Conservation (phyloP, 2,888 invertebrate species). For the Sturmia bella region DNA sequence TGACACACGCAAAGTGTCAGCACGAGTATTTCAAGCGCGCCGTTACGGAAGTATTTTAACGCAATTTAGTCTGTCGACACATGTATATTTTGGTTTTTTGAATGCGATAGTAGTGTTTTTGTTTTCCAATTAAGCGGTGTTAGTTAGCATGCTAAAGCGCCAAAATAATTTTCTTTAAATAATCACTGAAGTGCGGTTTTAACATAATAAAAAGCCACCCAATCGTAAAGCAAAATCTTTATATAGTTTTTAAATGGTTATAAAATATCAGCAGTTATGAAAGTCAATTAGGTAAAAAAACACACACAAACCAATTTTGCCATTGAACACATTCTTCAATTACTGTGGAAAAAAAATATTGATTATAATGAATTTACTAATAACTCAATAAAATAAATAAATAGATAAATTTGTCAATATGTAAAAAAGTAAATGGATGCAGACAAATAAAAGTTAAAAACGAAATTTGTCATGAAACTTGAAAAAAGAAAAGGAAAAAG, state of each 20-base stretch:
- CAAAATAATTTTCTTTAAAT: conserved; percentile 43
- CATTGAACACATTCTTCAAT: conserved; percentile 17
- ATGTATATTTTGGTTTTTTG: conserved; percentile 17
- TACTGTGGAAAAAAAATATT: conserved; percentile 2
- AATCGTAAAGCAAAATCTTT: neutral
- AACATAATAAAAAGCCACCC: conserved; percentile 4
- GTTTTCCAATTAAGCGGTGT: conserved; percentile 34
- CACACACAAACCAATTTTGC: conserved; percentile 32
- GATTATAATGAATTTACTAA: conserved; percentile 2
- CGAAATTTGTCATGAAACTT: conserved; percentile 5
- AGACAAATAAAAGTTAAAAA: neutral
- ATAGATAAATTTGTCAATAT: conserved; percentile 4
- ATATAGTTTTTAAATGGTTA: neutral
- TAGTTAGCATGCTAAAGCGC: conserved; percentile 44
- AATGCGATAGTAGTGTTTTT: conserved; percentile 21
- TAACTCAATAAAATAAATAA: neutral
- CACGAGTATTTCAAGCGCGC: conserved; percentile 61
- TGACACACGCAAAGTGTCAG: conserved; percentile 58
- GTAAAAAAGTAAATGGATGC: conserved; percentile 5
- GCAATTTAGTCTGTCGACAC: conserved; percentile 59
- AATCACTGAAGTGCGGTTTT: conserved; percentile 22
- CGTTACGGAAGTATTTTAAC: conserved; percentile 70
- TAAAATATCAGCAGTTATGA: conserved; percentile 14
- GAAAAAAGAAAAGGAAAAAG: neutral
- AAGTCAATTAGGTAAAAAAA: conserved; percentile 40